Conservation (phyloP, 2,113 vertebrate genomes). For the Suricata suricatta region DNA sequence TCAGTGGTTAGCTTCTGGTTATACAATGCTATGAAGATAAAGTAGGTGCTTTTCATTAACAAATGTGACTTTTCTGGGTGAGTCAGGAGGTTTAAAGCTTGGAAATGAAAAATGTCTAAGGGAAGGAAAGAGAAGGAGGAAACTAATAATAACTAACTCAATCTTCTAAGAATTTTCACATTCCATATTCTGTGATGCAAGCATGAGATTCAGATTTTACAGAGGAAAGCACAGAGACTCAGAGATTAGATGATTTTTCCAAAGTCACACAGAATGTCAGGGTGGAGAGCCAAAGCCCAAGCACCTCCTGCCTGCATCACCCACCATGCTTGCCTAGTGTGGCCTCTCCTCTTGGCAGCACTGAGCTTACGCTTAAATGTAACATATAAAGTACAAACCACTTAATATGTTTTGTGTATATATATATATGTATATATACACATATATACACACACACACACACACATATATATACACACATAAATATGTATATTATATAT, state of each 20-base stretch:
- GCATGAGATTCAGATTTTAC: neutral
- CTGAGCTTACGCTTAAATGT: neutral
- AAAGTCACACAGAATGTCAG: neutral
- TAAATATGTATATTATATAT: no score
- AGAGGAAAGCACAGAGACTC: neutral
- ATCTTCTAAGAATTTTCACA: neutral
- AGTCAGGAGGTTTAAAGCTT: neutral
- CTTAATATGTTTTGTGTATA: no score
- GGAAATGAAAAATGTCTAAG: neutral
- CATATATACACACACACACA: no score
- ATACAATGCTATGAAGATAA: neutral
- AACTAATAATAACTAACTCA: neutral
- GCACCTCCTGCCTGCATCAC: neutral
- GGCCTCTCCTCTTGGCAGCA: neutral
- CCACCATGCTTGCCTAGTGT: neutral
- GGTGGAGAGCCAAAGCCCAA: neutral
- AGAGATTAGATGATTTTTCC: neutral
- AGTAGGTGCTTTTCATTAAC: neutral
- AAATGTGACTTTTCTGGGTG: neutral
- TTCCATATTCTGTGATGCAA: neutral
- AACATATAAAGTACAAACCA: neutral
- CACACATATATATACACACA: no score
- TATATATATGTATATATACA: no score
- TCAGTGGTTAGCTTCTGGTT: neutral
- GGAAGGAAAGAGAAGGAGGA: neutral